A percentile compares a stretch with the other conserved stretches of the same genome.
Conservation (phyloP, 2,888 invertebrate genomes). For the Caradrina clavipalpis region DNA sequence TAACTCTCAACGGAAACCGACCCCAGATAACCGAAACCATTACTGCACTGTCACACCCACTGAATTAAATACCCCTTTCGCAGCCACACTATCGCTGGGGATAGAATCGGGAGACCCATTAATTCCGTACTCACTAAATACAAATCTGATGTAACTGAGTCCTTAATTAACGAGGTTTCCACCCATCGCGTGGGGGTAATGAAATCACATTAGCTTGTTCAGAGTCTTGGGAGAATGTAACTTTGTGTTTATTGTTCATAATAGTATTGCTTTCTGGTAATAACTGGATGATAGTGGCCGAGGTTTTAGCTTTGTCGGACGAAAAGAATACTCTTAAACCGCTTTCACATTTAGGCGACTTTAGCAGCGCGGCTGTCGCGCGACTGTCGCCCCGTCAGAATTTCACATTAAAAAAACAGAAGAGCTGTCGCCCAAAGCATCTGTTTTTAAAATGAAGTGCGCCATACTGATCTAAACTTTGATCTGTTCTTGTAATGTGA, state of each 20-base stretch:
- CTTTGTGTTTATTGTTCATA: slow-evolving; percentile 22
- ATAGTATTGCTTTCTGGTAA: background rate
- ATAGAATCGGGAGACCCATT: slow-evolving; percentile 48
- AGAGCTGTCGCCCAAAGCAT: too few relatives aligned
- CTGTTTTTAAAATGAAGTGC: too few relatives aligned
- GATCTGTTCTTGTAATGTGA: too few relatives aligned
- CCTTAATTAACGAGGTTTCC: slow-evolving; percentile 52
- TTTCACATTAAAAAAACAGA: too few relatives aligned
- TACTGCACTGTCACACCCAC: slow-evolving; percentile 36
- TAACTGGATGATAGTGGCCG: slow-evolving; percentile 1
- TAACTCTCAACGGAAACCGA: slow-evolving; percentile 26
- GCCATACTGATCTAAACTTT: too few relatives aligned
- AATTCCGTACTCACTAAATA: slow-evolving; percentile 46
- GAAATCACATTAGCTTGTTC: slow-evolving; percentile 47
- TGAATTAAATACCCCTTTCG: slow-evolving; percentile 53
- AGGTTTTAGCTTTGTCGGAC: background rate
- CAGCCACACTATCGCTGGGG: slow-evolving; percentile 40
- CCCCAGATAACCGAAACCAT: slow-evolving; percentile 48
- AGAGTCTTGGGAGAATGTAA: slow-evolving; percentile 6
- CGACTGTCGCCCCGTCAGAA: too few relatives aligned
- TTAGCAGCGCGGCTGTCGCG: too few relatives aligned
- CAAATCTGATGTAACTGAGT: slow-evolving; percentile 42
- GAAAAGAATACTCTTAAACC: too few relatives aligned
- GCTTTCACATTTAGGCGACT: too few relatives aligned
- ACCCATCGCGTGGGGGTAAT: slow-evolving; percentile 36